These are phyloP conservation scores for Myopa testacea DNA, from an alignment of 2,888 invertebrate species.

Conservation along the genomic window DNA sequence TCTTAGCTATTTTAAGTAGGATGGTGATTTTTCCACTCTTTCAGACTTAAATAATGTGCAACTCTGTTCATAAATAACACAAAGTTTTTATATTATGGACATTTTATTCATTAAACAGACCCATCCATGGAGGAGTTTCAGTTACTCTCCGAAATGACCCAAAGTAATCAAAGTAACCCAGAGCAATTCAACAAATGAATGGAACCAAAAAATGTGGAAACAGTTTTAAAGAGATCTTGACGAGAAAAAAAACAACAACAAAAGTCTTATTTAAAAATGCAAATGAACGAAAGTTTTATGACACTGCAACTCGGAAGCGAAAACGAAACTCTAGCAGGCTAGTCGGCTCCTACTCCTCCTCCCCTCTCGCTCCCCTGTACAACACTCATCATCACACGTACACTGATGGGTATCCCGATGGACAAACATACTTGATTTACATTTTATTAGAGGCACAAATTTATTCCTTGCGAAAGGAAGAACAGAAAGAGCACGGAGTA, in stretches of 20 bases:
- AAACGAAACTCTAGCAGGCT: background rate
- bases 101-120: background rate
- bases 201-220: too few species aligned
- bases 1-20: too few species aligned
- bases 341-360: background rate
- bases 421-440: slow-evolving; percentile 45
- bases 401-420: background rate
- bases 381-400: background rate
- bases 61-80: too few species aligned
- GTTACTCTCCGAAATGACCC: too few species aligned
- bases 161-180: too few species aligned
- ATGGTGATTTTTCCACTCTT: too few species aligned
- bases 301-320: slow-evolving; percentile 21
- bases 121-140: too few species aligned
- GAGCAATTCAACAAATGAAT: too few species aligned
- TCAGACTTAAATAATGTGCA: too few species aligned
- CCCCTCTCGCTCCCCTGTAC: background rate
- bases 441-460: slow-evolving; percentile 48
- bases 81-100: background rate
- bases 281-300: slow-evolving; percentile 45
- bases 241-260: background rate
- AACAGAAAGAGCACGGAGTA: background rate
- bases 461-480: slow-evolving; percentile 39
- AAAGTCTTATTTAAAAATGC: slow-evolving; percentile 41
- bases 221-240: background rate